These are phyloP conservation scores for Dinoponera quadriceps DNA, from an alignment of 1,140 invertebrate species.

Conservation along the genomic window DNA sequence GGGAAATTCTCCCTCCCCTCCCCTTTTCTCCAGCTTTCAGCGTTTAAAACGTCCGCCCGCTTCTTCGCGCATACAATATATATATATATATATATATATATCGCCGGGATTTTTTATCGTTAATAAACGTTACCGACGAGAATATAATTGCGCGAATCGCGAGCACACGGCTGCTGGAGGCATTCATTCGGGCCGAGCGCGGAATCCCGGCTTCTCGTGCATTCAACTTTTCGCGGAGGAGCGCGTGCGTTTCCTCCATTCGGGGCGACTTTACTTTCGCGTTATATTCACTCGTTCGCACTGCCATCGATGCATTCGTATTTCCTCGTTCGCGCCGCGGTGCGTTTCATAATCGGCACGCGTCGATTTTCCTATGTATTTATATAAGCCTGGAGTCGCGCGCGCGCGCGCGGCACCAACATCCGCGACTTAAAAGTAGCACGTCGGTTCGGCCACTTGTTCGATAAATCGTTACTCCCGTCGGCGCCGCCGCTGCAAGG, in stretches of 20 bases:
- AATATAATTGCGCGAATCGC: too few species aligned
- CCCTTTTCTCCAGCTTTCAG: conserved; percentile 32
- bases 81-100: too few species aligned
- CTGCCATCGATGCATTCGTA: not conserved
- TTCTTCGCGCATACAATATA: too few species aligned
- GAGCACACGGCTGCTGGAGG: too few species aligned
- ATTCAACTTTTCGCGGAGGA: not conserved
- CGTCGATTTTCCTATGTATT: conserved; percentile 20
- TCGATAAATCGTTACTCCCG: conserved; percentile 55
- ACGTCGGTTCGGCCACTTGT: conserved; percentile 42
- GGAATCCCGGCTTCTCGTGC: not conserved
- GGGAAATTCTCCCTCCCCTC: conserved; percentile 31
- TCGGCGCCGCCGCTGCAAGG: not conserved
- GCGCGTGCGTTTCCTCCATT: not conserved
- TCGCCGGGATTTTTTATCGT: too few species aligned
- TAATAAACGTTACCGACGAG: too few species aligned
- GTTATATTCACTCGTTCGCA: conserved; percentile 6
- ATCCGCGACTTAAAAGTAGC: conserved; percentile 50
- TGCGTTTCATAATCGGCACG: not conserved
- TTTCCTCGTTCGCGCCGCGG: not conserved
- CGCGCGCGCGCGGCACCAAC: too few species aligned
- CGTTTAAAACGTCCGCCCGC: conserved; percentile 31
- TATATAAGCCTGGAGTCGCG: conserved; percentile 26
- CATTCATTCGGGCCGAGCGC: not conserved
- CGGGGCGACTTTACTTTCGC: conserved; percentile 15